phyloP scores from a whole-genome alignment of 2,113 vertebrate genomes.

The Periophthalmodon schlosseri region DNA sequence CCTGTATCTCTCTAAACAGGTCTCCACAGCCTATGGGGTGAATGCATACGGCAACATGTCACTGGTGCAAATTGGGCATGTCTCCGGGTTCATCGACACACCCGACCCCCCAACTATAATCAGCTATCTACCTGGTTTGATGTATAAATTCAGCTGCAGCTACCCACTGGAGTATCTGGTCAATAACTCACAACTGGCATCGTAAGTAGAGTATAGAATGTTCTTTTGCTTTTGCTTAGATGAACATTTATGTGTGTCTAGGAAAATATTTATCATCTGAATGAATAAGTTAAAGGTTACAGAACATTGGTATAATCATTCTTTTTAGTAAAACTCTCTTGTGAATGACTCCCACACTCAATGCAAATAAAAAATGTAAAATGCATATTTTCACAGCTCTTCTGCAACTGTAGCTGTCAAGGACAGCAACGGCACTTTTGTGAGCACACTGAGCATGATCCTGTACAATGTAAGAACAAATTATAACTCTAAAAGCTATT shows the following conservation, averaged over 20 bases:
- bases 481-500: background rate
- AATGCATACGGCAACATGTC: constrained; percentile 90
- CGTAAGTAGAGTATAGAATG: constrained; percentile 81
- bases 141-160: constrained; percentile 98
- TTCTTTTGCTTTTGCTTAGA: constrained; percentile 11
- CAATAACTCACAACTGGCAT: constrained; percentile 95
- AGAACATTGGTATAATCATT: background rate
- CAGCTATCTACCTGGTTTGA: constrained; percentile 94
- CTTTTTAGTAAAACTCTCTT: background rate
- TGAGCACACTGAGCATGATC: constrained; percentile 94
- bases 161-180: constrained; percentile 97
- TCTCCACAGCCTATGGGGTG: constrained; percentile 85
- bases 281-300: background rate
- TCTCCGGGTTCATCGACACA: constrained; percentile 96
- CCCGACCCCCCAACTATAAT: constrained; percentile 94
- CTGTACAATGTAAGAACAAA: constrained; percentile 91
- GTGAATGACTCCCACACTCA: background rate
- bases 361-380: constrained; percentile 4
- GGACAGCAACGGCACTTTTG: constrained; percentile 96
- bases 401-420: constrained; percentile 93
- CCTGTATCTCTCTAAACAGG: constrained; percentile 73
- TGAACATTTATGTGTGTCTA: background rate
- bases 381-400: constrained; percentile 78
- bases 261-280: background rate
- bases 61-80: constrained; percentile 92